A percentile compares a stretch with the other conserved stretches of the same genome.
Conservation (phyloP, 2,888 invertebrate species). For the Eueremaeus valkanovi region DNA sequence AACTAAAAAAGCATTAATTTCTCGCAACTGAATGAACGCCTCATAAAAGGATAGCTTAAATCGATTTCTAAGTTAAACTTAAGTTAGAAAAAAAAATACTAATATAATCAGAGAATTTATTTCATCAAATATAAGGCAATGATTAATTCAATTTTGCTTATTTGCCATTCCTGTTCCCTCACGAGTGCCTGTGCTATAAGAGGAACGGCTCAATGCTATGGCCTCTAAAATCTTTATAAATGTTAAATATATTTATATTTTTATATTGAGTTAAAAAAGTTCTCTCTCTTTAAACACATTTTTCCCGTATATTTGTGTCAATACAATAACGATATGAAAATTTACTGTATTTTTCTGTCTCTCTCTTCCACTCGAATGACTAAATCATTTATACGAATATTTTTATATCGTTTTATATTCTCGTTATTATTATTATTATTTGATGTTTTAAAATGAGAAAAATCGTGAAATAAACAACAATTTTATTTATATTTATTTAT, state of each 20-base stretch:
- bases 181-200: no score
- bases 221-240: background rate
- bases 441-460: no score
- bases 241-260: background rate
- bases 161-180: background rate
- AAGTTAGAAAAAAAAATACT: no score
- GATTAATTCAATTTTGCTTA: background rate
- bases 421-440: no score
- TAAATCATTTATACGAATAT: background rate
- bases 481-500: no score
- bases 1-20: background rate
- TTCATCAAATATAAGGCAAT: constrained; percentile 3
- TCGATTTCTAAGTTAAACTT: background rate
- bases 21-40: background rate
- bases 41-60: background rate
- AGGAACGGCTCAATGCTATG: constrained; percentile 6
- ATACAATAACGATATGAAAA: background rate
- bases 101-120: no score
- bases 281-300: background rate
- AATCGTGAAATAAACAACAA: no score
- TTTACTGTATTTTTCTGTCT: background rate
- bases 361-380: background rate
- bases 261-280: background rate
- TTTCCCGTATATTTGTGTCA: constrained; percentile 1
- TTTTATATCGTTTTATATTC: background rate